Evolutionary conservation across 2,113 vertebrate genomes (phyloP).

Genomic region (Petroica traversi): DNA sequence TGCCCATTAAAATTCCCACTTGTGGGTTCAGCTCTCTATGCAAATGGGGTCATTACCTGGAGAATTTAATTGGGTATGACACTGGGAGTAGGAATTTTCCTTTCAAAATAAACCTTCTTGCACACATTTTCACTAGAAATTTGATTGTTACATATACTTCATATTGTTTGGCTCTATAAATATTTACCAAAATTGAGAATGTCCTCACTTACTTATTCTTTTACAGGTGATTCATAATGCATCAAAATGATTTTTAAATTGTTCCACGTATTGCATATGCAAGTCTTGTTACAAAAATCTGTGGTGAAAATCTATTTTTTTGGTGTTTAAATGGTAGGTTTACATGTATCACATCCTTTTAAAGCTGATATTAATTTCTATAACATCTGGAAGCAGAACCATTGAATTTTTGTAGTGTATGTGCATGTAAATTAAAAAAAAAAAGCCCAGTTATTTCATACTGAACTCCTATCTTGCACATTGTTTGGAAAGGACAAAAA

Average conservation of each 20-base stretch:
- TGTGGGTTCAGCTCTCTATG: constrained; percentile 88
- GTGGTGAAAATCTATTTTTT: not conserved
- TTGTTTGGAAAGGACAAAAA: not conserved
- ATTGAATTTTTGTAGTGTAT: not conserved
- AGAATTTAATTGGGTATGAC: constrained; percentile 95
- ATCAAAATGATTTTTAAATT: constrained; percentile 57
- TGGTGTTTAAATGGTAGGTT: constrained; percentile 40
- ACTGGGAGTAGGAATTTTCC: constrained; percentile 81
- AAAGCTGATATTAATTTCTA: not conserved
- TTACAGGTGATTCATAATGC: constrained; percentile 61
- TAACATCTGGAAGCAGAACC: not conserved
- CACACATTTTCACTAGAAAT: constrained; percentile 80
- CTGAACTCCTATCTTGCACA: not conserved
- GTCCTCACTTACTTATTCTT: constrained; percentile 61
- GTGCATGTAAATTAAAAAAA: not conserved
- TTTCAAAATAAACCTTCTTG: constrained; percentile 86
- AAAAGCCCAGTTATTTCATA: not conserved
- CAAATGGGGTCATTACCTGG: constrained; percentile 94
- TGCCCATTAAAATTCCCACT: constrained; percentile 92
- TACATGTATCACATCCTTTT: not conserved
- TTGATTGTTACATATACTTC: constrained; percentile 74
- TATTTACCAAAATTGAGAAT: constrained; percentile 74
- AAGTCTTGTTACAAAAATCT: constrained; percentile 30
- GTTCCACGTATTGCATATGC: constrained; percentile 25
- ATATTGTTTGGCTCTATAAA: constrained; percentile 78